Percentiles rank a stretch among this genome's conserved stretches.
Conservation (phyloP, 2,888 invertebrate genomes). For the Metacarcinus magister region DNA sequence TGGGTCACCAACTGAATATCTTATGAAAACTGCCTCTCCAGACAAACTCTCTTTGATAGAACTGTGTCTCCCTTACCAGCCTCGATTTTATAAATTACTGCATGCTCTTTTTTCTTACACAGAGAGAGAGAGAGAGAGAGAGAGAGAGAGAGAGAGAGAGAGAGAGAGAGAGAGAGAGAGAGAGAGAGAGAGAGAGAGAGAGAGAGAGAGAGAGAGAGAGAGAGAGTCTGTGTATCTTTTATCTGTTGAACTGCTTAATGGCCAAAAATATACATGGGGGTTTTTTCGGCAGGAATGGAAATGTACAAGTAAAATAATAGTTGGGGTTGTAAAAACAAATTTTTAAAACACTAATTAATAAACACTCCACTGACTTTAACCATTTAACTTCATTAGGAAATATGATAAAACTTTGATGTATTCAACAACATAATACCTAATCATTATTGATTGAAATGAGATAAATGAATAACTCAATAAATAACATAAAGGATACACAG, state of each 20-base stretch:
- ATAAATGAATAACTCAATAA: too few species aligned
- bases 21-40: background rate
- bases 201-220: background rate
- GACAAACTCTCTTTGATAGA: background rate
- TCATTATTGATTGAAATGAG: too few species aligned
- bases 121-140: constrained; percentile 21
- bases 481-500: too few species aligned
- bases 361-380: too few species aligned
- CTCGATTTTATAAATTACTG: background rate
- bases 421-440: too few species aligned
- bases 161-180: constrained; percentile 48
- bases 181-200: background rate
- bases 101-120: background rate
- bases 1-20: background rate
- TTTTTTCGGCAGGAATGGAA: too few species aligned
- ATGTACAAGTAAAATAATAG: too few species aligned
- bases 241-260: background rate
- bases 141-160: constrained; percentile 48
- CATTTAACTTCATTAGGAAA: too few species aligned
- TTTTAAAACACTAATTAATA: too few species aligned
- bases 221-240: background rate
- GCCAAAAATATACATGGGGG: background rate
- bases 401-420: too few species aligned
- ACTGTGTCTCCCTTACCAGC: background rate
- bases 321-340: too few species aligned